Conservation (phyloP, 2,888 invertebrate species). For the Julus scanicus region DNA sequence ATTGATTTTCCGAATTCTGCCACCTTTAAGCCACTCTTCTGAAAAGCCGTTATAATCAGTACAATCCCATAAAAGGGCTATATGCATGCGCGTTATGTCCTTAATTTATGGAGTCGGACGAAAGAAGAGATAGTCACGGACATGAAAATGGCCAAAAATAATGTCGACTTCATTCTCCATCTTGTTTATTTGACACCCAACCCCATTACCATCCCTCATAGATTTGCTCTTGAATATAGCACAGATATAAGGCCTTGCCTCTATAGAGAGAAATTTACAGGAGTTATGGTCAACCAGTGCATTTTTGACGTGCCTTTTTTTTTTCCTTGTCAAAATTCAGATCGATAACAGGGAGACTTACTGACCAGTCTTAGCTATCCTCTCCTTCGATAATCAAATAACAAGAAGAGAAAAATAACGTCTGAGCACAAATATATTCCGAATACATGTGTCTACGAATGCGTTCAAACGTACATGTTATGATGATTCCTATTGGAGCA, state of each 20-base stretch:
- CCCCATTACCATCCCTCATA: constrained; percentile 26
- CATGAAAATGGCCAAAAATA: neutral
- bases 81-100: neutral
- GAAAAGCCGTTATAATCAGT: constrained; percentile 18
- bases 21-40: constrained; percentile 20
- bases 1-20: constrained; percentile 33
- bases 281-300: constrained; percentile 26
- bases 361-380: neutral
- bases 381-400: constrained; percentile 18
- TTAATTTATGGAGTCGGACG: neutral
- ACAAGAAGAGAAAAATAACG: neutral
- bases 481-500: neutral
- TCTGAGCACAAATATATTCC: constrained; percentile 12
- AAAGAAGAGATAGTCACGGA: neutral
- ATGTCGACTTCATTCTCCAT: constrained; percentile 9
- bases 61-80: neutral
- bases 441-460: neutral
- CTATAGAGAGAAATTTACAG: constrained; percentile 24
- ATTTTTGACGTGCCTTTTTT: constrained; percentile 5
- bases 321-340: neutral
- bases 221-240: neutral
- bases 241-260: neutral
- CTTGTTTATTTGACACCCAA: constrained; percentile 33
- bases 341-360: neutral
- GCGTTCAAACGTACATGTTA: neutral